Percentiles rank a stretch among this genome's conserved stretches.
phyloP scores from a whole-genome alignment of 2,888 invertebrate species.

The Chrysotoxum bicinctum region DNA sequence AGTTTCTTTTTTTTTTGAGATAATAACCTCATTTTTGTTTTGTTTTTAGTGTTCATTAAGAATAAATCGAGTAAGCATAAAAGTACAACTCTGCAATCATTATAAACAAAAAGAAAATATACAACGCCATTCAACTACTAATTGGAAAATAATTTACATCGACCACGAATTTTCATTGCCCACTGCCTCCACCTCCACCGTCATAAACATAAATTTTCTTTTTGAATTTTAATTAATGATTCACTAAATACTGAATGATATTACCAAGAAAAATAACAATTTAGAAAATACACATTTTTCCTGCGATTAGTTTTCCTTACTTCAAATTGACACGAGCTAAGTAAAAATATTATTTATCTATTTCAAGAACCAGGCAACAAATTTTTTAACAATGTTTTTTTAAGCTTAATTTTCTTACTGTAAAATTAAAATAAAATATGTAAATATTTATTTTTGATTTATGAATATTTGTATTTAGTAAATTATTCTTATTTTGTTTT shows the following conservation, averaged over 20 bases:
- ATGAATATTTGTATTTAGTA: neutral
- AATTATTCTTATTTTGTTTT: neutral
- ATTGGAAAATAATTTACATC: slow-evolving; percentile 66
- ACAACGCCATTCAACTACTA: slow-evolving; percentile 25
- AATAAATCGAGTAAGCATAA: neutral
- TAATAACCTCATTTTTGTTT: neutral
- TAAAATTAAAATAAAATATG: slow-evolving; percentile 5
- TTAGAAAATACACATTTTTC: neutral
- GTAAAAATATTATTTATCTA: neutral
- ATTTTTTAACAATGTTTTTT: neutral
- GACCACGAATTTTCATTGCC: slow-evolving; percentile 50
- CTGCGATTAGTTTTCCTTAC: neutral
- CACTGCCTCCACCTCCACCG: too few relatives aligned
- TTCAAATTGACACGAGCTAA: neutral
- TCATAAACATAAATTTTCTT: slow-evolving; percentile 63
- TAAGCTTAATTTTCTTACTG: slow-evolving; percentile 1
- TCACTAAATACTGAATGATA: slow-evolving; percentile 44
- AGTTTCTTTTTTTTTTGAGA: neutral
- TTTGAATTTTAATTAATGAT: slow-evolving; percentile 55
- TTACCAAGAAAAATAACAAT: neutral
- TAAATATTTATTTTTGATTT: slow-evolving; percentile 18
- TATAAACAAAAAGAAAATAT: slow-evolving; percentile 20
- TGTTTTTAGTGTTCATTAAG: neutral
- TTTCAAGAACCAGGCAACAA: neutral
- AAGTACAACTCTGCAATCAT: slow-evolving; percentile 11